A percentile compares a stretch with the other conserved stretches of the same genome.
These are phyloP conservation scores for Ectemnius cavifrons DNA, from an alignment of 2,888 invertebrate species.

Conservation along the genomic window DNA sequence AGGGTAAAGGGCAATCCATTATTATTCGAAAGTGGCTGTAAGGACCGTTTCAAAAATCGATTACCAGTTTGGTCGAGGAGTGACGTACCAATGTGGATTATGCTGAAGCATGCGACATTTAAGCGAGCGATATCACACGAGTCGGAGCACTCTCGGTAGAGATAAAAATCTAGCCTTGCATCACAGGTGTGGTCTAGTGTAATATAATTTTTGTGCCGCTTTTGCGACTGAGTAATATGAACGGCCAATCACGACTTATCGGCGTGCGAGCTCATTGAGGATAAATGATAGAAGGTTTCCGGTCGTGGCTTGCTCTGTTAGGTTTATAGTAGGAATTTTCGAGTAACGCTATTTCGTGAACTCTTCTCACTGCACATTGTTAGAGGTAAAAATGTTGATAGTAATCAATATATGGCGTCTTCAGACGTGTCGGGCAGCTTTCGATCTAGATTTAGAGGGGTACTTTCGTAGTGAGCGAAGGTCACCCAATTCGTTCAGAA, in stretches of 20 bases:
- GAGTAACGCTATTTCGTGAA: too few relatives aligned
- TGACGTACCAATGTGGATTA: slow-evolving; percentile 10
- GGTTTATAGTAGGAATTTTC: too few relatives aligned
- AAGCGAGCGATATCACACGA: slow-evolving; percentile 46
- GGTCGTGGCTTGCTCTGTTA: neutral
- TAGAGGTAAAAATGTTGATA: too few relatives aligned
- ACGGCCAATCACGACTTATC: slow-evolving; percentile 64
- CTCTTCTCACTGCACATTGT: too few relatives aligned
- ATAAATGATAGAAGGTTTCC: slow-evolving; percentile 24
- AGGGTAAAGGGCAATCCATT: too few relatives aligned
- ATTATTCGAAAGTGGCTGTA: too few relatives aligned
- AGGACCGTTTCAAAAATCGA: too few relatives aligned
- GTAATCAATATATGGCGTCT: too few relatives aligned
- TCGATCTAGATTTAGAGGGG: neutral
- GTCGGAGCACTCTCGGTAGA: slow-evolving; percentile 31
- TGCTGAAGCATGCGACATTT: slow-evolving; percentile 24
- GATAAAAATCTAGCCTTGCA: slow-evolving; percentile 72
- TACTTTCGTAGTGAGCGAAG: too few relatives aligned
- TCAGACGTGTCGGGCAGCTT: too few relatives aligned
- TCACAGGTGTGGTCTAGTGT: slow-evolving; percentile 67
- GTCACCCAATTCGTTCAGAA: neutral
- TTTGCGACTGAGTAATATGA: slow-evolving; percentile 37
- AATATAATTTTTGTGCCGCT: slow-evolving; percentile 49
- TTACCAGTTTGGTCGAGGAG: too few relatives aligned
- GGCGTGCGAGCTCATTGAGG: slow-evolving; percentile 54